Conservation (phyloP, 2,888 invertebrate genomes). For the Aleiodes leptofemur region DNA sequence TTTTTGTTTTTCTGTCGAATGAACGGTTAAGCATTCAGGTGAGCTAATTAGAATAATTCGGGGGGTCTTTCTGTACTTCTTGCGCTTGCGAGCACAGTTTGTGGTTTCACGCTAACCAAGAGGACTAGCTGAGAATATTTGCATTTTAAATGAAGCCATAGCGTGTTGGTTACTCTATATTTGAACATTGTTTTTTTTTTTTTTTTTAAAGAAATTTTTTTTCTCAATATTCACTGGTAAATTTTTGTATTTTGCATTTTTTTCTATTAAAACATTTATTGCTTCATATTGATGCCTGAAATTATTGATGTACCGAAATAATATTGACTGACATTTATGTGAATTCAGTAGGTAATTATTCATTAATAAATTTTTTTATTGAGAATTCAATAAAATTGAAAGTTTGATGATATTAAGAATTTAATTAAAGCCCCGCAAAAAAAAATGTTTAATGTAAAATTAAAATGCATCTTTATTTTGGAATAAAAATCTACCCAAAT, state of each 20-base stretch:
- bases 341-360: background rate
- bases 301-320: background rate
- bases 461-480: slow-evolving; percentile 11
- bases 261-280: background rate
- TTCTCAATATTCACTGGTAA: slow-evolving; percentile 70
- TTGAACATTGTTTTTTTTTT: slow-evolving; percentile 72
- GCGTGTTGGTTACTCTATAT: slow-evolving; percentile 67
- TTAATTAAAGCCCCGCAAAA: background rate
- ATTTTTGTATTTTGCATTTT: slow-evolving; percentile 68
- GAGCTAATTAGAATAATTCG: slow-evolving; percentile 75
- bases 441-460: background rate
- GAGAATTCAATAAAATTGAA: slow-evolving; percentile 10
- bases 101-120: slow-evolving; percentile 70
- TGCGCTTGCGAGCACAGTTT: slow-evolving; percentile 45
- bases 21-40: slow-evolving; percentile 67
- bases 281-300: background rate
- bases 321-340: background rate
- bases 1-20: slow-evolving; percentile 57
- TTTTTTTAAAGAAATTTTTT: slow-evolving; percentile 63
- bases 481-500: background rate
- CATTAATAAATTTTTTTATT: slow-evolving; percentile 54
- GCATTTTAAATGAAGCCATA: slow-evolving; percentile 76
- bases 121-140: slow-evolving; percentile 64
- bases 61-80: slow-evolving; percentile 56
- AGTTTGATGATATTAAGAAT: background rate